These are phyloP conservation scores for Hipparchia semele DNA, from an alignment of 2,888 invertebrate genomes.

Conservation along the genomic window DNA sequence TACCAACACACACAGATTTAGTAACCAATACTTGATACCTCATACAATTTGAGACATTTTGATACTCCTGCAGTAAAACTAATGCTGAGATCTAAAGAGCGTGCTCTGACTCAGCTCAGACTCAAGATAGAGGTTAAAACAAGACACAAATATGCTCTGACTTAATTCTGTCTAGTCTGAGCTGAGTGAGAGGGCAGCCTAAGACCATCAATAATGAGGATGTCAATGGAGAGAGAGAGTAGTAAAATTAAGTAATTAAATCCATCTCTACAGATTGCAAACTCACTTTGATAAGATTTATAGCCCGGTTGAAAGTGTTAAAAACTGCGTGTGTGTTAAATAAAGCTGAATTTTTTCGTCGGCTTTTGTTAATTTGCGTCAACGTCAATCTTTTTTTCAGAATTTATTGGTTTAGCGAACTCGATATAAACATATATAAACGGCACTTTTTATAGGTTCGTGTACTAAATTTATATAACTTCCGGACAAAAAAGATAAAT, in stretches of 20 bases:
- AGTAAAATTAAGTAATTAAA: conserved; percentile 16
- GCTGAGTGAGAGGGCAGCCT: too few species aligned
- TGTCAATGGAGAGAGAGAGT: too few species aligned
- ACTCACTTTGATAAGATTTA: conserved; percentile 5
- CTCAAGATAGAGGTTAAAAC: too few species aligned
- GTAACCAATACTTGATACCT: background rate
- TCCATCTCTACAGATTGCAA: background rate
- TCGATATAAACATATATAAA: background rate
- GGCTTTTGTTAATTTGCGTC: background rate
- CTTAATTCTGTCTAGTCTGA: too few species aligned
- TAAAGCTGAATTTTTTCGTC: background rate
- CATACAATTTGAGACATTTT: background rate
- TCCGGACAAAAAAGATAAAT: background rate
- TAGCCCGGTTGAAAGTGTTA: background rate
- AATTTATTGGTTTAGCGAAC: conserved; percentile 9
- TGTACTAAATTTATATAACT: too few species aligned
- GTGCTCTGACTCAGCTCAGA: too few species aligned
- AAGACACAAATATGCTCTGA: too few species aligned
- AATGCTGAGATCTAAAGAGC: too few species aligned
- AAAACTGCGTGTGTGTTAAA: background rate
- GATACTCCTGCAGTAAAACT: too few species aligned
- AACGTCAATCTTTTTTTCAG: conserved; percentile 7
- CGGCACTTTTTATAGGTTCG: background rate
- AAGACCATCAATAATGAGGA: too few species aligned
- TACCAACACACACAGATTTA: background rate